These are phyloP conservation scores for Beaufortia kweichowensis DNA, from an alignment of 2,113 vertebrate species.

Conservation along the genomic window DNA sequence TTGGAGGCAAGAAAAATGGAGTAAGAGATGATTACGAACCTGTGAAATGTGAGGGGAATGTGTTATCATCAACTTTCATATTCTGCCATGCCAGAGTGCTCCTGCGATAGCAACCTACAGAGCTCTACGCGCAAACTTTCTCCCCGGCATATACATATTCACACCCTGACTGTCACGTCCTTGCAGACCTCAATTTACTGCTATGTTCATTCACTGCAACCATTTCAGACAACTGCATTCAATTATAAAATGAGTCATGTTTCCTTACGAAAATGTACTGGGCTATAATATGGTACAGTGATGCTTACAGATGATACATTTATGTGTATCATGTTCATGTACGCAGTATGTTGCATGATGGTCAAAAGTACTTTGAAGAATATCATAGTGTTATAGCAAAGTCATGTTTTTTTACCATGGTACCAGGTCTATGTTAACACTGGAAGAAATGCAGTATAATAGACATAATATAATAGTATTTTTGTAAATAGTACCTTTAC, in stretches of 20 bases:
- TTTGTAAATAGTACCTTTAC: too few relatives aligned
- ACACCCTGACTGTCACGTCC: neutral
- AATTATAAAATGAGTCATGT: neutral
- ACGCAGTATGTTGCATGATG: too few relatives aligned
- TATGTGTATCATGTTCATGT: neutral
- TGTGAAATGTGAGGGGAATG: slow-evolving; percentile 41
- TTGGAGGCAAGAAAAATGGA: neutral
- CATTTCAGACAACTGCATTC: neutral
- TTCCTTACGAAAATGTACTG: neutral
- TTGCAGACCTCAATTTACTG: slow-evolving; percentile 1
- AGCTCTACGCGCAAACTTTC: neutral
- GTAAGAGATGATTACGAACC: slow-evolving; percentile 29
- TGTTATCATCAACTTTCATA: slow-evolving; percentile 28
- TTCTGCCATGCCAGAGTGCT: slow-evolving; percentile 3
- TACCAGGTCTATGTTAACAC: neutral
- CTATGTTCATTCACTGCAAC: neutral
- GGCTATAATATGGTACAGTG: neutral
- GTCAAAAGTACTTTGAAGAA: too few relatives aligned
- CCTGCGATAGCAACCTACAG: slow-evolving; percentile 4
- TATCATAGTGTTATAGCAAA: too few relatives aligned
- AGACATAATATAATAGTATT: too few relatives aligned
- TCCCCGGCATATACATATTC: neutral
- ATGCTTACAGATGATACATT: neutral
- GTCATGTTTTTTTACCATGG: neutral
- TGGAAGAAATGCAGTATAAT: too few relatives aligned